A percentile compares a stretch with the other conserved stretches of the same genome.
These are phyloP conservation scores for Phrynocephalus versicolor DNA, from an alignment of 2,113 vertebrate genomes.

Conservation along the genomic window DNA sequence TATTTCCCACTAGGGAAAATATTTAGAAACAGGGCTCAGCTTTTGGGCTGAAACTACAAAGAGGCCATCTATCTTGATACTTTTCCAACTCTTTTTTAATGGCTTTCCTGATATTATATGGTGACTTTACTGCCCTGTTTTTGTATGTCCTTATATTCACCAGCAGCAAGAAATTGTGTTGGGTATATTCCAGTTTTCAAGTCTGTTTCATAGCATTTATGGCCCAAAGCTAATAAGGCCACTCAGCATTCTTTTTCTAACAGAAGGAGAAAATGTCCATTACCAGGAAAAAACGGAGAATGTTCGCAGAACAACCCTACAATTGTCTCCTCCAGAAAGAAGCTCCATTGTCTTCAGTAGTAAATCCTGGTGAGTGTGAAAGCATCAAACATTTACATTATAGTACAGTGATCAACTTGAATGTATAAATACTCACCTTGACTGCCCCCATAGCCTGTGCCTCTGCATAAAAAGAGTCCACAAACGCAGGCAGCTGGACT, in stretches of 20 bases:
- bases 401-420: too few species aligned
- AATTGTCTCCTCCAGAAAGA: slow-evolving; percentile 9
- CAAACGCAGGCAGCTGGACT: too few species aligned
- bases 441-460: too few species aligned
- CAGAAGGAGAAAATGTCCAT: slow-evolving; percentile 74
- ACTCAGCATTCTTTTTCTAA: slow-evolving; percentile 74
- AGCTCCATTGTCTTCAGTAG: too few species aligned
- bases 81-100: slow-evolving; percentile 80
- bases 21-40: slow-evolving; percentile 77
- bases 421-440: too few species aligned
- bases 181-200: slow-evolving; percentile 77
- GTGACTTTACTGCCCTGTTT: slow-evolving; percentile 79
- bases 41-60: slow-evolving; percentile 81
- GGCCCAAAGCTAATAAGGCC: slow-evolving; percentile 77
- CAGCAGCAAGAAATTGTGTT: slow-evolving; percentile 75
- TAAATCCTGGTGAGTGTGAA: too few species aligned
- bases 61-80: slow-evolving; percentile 79
- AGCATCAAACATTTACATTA: too few species aligned
- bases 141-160: slow-evolving; percentile 69
- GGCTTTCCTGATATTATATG: slow-evolving; percentile 82
- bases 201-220: slow-evolving; percentile 81
- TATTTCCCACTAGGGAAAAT: slow-evolving; percentile 85
- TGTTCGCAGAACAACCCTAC: slow-evolving; percentile 65
- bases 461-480: too few species aligned
- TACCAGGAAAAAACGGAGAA: slow-evolving; percentile 70